Conservation (phyloP, 2,113 vertebrate species). For the Gymnobelideus leadbeateri region DNA sequence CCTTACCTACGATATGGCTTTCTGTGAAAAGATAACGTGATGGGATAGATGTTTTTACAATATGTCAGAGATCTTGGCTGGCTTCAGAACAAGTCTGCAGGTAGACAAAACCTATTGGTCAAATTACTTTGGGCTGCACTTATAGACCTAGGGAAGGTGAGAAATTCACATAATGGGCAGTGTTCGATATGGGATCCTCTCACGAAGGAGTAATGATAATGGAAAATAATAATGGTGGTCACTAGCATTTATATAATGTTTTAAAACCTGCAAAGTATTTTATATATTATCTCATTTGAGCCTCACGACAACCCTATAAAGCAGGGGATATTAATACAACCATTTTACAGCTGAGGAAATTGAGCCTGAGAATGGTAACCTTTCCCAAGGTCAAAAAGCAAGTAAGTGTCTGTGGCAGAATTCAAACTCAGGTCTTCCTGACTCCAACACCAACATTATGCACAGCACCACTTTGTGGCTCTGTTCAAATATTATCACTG, state of each 20-base stretch:
- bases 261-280: not conserved
- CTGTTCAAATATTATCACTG: not conserved
- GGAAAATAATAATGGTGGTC: not conserved
- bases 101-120: not conserved
- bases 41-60: not conserved
- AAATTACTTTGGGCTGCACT: not conserved
- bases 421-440: not conserved
- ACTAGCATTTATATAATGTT: not conserved
- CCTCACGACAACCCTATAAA: not conserved
- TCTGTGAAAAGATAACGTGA: not conserved
- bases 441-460: not conserved
- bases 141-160: rapidly evolving
- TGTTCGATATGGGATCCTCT: not conserved
- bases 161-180: rapidly evolving
- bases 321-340: not conserved
- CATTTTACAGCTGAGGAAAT: not conserved
- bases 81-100: not conserved
- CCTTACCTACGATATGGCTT: not conserved
- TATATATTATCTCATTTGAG: not conserved
- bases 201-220: not conserved
- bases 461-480: too few relatives aligned
- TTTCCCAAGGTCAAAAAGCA: not conserved
- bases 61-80: not conserved
- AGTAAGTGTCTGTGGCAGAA: not conserved
- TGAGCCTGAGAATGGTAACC: not conserved